phyloP scores from a whole-genome alignment of 2,888 invertebrate genomes.

The Silvanus unidentatus region DNA sequence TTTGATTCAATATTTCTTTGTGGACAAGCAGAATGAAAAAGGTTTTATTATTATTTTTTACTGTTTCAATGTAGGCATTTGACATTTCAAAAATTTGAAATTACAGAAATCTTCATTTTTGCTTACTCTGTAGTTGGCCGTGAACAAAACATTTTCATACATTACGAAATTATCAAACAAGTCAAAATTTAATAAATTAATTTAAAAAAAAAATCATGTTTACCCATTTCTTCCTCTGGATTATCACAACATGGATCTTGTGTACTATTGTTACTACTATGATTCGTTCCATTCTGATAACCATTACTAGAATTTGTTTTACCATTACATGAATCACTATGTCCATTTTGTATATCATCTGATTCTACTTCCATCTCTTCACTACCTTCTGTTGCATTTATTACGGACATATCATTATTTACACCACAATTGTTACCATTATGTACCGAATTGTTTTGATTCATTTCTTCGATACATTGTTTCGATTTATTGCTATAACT shows the following conservation, averaged over 20 bases:
- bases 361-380: conserved; percentile 55
- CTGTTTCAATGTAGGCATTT: too few relatives aligned
- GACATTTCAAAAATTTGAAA: too few relatives aligned
- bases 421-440: conserved; percentile 43
- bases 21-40: too few relatives aligned
- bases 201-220: conserved; percentile 36
- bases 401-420: neutral
- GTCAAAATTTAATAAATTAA: neutral
- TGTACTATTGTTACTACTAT: conserved; percentile 31
- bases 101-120: too few relatives aligned
- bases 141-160: too few relatives aligned
- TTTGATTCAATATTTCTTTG: too few relatives aligned
- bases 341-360: conserved; percentile 45
- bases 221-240: conserved; percentile 70
- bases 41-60: too few relatives aligned
- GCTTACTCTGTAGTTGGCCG: too few relatives aligned
- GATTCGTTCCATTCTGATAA: conserved; percentile 57
- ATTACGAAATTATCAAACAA: neutral
- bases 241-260: conserved; percentile 50
- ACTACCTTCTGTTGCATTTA: conserved; percentile 42
- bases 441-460: conserved; percentile 47
- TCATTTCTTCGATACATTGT: conserved; percentile 48
- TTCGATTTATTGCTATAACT: conserved; percentile 38
- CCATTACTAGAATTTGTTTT: conserved; percentile 45
- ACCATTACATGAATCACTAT: conserved; percentile 29